phyloP scores from a whole-genome alignment of 2,797 vertebrate genomes.

The Threskiornis aethiopicus region DNA sequence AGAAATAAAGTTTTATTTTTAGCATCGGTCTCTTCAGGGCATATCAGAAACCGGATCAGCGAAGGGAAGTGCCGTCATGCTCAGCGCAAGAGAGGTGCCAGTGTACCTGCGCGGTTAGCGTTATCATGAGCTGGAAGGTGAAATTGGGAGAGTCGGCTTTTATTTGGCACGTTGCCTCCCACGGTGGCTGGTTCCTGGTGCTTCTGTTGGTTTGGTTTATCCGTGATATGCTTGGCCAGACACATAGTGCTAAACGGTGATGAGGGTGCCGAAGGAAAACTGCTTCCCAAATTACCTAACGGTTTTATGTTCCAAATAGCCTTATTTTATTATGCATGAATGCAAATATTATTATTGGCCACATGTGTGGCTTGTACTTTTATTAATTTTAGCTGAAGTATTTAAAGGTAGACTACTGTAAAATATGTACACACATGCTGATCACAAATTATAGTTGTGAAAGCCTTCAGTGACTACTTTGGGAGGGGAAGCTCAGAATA shows the following conservation, averaged over 20 bases:
- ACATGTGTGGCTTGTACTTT: neutral
- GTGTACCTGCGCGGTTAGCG: neutral
- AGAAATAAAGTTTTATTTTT: conserved; percentile 52
- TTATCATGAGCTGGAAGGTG: neutral
- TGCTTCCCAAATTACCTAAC: neutral
- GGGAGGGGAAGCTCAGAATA: neutral
- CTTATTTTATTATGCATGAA: neutral
- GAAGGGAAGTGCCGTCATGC: fast-evolving
- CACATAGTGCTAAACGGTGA: neutral
- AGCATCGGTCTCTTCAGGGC: neutral
- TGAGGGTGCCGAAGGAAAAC: neutral
- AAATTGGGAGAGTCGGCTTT: neutral
- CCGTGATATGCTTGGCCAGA: neutral
- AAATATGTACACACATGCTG: neutral
- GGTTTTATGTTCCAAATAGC: neutral
- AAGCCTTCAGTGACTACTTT: neutral
- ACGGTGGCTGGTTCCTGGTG: neutral
- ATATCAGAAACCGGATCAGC: neutral
- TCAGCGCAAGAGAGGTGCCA: neutral
- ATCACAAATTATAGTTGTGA: neutral
- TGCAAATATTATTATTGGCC: neutral
- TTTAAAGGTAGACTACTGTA: neutral
- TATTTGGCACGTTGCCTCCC: neutral
- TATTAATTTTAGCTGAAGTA: neutral
- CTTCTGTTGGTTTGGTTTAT: neutral